Percentiles rank a stretch among this genome's conserved stretches.
Conservation (phyloP, 2,888 invertebrate species). For the Chromoteleia sp. region DNA sequence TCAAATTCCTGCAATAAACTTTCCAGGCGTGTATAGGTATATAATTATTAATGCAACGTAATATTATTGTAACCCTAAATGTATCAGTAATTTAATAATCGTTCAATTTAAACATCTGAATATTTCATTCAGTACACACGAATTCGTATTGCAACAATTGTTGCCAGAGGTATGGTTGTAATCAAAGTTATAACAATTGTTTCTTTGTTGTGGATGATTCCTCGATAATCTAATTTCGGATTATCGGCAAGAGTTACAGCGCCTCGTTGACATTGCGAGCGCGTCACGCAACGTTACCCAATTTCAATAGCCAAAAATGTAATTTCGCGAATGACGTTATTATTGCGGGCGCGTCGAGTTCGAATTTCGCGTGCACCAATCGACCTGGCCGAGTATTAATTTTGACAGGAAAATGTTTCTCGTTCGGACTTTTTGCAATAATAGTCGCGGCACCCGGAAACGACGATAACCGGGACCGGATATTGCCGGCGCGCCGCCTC, state of each 20-base stretch:
- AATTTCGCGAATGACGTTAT: slow-evolving; percentile 10
- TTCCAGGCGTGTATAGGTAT: too few relatives aligned
- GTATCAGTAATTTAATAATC: too few relatives aligned
- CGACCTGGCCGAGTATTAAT: slow-evolving; percentile 2
- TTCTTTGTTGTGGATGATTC: not conserved
- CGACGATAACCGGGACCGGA: slow-evolving; percentile 24
- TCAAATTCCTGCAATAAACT: too few relatives aligned
- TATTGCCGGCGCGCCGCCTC: slow-evolving; percentile 19
- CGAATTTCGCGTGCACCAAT: slow-evolving; percentile 10
- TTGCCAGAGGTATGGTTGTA: too few relatives aligned
- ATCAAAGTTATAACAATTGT: too few relatives aligned
- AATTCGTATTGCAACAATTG: too few relatives aligned
- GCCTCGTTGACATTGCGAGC: not conserved
- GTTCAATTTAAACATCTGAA: too few relatives aligned
- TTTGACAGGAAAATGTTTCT: slow-evolving; percentile 13
- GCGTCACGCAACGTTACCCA: slow-evolving; percentile 5
- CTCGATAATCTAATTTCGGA: not conserved
- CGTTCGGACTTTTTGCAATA: slow-evolving; percentile 23
- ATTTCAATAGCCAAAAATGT: slow-evolving; percentile 17
- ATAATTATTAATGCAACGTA: too few relatives aligned
- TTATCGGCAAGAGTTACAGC: not conserved
- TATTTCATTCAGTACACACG: too few relatives aligned
- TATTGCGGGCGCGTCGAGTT: slow-evolving; percentile 4
- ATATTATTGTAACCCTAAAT: too few relatives aligned
- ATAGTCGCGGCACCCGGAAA: slow-evolving; percentile 1